phyloP scores from a whole-genome alignment of 2,888 invertebrate genomes.

The Noctua janthina region DNA sequence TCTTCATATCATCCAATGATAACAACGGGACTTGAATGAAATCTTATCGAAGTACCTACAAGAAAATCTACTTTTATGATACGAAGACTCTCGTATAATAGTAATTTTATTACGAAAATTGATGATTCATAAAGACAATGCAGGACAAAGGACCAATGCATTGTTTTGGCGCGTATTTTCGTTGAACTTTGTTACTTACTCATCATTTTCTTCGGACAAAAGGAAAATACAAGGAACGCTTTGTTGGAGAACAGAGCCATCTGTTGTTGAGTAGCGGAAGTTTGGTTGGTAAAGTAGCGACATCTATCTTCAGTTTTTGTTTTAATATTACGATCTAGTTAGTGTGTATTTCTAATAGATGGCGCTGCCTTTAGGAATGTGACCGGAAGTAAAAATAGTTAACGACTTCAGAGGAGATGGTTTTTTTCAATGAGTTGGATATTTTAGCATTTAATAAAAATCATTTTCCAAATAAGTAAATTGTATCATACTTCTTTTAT shows the following conservation, averaged over 20 bases:
- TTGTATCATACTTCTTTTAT: too few species aligned
- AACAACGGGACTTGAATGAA: constrained; percentile 32
- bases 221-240: constrained; percentile 10
- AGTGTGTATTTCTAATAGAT: constrained; percentile 34
- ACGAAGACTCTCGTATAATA: background rate
- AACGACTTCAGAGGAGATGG: background rate
- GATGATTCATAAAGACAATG: constrained; percentile 43
- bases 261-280: constrained; percentile 69
- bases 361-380: constrained; percentile 34
- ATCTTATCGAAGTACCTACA: constrained; percentile 18
- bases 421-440: too few species aligned
- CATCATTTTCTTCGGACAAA: constrained; percentile 48
- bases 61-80: constrained; percentile 15
- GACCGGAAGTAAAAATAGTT: background rate
- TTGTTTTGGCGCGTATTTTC: constrained; percentile 48
- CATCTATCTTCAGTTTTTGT: constrained; percentile 28
- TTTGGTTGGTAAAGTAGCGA: constrained; percentile 8
- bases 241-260: constrained; percentile 63
- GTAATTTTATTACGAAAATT: constrained; percentile 22
- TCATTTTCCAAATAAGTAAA: background rate
- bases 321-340: background rate
- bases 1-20: constrained; percentile 17
- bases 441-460: background rate
- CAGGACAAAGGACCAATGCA: constrained; percentile 48
- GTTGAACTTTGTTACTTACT: constrained; percentile 51